Evolutionary conservation across 1,140 invertebrate genomes (phyloP).

Genomic region (Zaprionus gabonicus): DNA sequence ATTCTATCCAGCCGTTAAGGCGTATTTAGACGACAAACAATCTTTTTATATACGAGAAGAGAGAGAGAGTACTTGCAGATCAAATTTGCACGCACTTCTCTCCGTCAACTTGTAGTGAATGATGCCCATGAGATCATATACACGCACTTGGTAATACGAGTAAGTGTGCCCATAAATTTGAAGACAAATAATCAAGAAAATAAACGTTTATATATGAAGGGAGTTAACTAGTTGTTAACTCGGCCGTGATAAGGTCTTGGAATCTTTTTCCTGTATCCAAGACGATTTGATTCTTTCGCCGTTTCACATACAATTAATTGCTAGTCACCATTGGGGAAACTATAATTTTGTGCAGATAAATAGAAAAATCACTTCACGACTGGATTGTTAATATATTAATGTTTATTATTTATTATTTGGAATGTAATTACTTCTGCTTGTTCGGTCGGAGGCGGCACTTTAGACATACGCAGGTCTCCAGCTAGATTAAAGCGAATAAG

Average conservation of each 20-base stretch:
- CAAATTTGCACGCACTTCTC: background rate
- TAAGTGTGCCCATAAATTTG: background rate
- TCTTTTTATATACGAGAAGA: too few relatives aligned
- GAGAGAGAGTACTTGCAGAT: background rate
- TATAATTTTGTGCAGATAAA: background rate
- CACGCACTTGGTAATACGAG: background rate
- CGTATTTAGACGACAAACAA: too few relatives aligned
- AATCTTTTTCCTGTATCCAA: too few relatives aligned
- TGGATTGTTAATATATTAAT: background rate
- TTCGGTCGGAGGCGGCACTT: constrained; percentile 8
- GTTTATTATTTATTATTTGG: background rate
- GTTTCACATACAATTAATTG: background rate
- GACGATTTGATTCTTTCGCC: background rate
- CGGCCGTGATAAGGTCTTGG: background rate
- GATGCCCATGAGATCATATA: background rate
- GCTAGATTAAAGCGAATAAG: constrained; percentile 70
- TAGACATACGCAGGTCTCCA: constrained; percentile 46
- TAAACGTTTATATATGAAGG: background rate
- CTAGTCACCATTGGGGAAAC: background rate
- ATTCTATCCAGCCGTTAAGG: too few relatives aligned
- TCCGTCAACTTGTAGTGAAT: background rate
- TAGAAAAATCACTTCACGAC: background rate
- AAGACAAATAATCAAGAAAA: background rate
- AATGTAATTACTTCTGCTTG: background rate
- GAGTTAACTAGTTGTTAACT: background rate